Evolutionary conservation across 2,888 invertebrate genomes (phyloP).

Genomic region (Thysanoteuthis rhombus): DNA sequence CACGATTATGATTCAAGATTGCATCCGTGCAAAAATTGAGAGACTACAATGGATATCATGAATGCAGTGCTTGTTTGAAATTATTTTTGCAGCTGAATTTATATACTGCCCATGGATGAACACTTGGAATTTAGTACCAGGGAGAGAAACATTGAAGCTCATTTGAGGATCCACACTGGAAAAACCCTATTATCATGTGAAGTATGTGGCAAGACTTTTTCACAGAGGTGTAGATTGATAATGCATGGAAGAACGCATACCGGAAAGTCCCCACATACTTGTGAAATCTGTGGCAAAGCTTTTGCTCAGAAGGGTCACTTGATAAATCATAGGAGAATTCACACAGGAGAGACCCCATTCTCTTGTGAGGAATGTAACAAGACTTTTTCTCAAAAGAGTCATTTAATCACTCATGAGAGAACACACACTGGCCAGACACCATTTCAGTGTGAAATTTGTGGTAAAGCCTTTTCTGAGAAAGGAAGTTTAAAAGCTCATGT

Average conservation of each 20-base stretch:
- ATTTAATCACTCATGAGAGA: not conserved
- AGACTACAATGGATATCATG: not conserved
- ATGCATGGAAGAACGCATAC: not conserved
- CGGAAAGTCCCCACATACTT: not conserved
- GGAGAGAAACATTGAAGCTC: not conserved
- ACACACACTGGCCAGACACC: not conserved
- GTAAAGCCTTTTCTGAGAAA: not conserved
- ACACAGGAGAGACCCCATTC: slow-evolving; percentile 14
- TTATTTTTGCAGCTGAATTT: not conserved
- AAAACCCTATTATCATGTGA: not conserved
- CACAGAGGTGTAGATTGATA: not conserved
- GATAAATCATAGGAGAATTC: not conserved
- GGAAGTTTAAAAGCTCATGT: slow-evolving; percentile 17
- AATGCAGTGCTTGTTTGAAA: not conserved
- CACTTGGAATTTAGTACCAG: not conserved
- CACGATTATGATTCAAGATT: not conserved
- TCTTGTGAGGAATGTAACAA: slow-evolving; percentile 16
- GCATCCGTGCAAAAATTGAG: not conserved
- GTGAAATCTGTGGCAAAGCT: slow-evolving; percentile 14
- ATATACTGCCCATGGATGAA: not conserved
- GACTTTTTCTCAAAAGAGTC: not conserved
- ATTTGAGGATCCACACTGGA: not conserved
- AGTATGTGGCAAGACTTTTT: not conserved
- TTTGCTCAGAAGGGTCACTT: not conserved
- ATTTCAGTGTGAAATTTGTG: slow-evolving; percentile 16